These are phyloP conservation scores for Spatula versicolor DNA, from an alignment of 2,797 vertebrate genomes.

Conservation along the genomic window DNA sequence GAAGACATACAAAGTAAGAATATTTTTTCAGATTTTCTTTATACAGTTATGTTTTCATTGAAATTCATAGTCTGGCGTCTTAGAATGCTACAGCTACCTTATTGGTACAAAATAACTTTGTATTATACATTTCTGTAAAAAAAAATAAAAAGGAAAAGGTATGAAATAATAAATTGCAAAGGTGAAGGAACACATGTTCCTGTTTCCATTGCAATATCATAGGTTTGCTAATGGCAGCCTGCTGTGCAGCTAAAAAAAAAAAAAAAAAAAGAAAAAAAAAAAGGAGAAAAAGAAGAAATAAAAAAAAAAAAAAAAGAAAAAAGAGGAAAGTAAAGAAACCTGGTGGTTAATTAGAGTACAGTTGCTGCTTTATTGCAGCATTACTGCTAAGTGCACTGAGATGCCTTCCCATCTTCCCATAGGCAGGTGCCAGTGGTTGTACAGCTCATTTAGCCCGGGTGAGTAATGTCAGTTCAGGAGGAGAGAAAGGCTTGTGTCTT, in stretches of 20 bases:
- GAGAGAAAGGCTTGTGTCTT: constrained; percentile 80
- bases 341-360: constrained; percentile 69
- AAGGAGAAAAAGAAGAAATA: background rate
- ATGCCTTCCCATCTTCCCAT: constrained; percentile 73
- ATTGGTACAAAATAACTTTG: constrained; percentile 37
- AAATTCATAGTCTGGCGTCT: background rate
- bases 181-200: constrained; percentile 25
- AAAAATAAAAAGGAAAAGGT: constrained; percentile 8
- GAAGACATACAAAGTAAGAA: background rate
- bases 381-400: constrained; percentile 66
- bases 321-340: background rate
- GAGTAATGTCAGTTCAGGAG: constrained; percentile 87
- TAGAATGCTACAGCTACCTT: background rate
- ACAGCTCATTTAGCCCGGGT: constrained; percentile 81
- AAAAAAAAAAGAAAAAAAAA: no score
- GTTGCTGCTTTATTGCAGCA: constrained; percentile 72
- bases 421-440: constrained; percentile 81
- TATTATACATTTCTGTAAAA: background rate
- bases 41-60: constrained; percentile 7
- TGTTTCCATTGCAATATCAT: constrained; percentile 55
- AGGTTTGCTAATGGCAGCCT: constrained; percentile 57
- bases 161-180: constrained; percentile 34
- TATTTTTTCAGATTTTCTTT: background rate
- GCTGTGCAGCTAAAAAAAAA: background rate
- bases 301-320: background rate